These are phyloP conservation scores for Trachelipus rathkii DNA, from an alignment of 1,140 invertebrate genomes.

Conservation along the genomic window DNA sequence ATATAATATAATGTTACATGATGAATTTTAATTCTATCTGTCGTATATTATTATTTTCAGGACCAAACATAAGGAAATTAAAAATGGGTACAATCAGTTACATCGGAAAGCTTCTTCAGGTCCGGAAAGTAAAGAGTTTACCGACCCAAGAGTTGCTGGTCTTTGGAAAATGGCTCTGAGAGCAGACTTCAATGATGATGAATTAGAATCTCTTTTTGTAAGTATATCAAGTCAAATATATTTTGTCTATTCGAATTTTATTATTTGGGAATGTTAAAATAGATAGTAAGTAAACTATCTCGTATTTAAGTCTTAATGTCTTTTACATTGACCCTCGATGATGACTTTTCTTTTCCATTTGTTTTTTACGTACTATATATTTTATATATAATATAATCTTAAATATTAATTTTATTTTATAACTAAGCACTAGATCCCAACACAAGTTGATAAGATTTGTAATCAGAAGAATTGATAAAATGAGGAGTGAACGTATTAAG, in stretches of 20 bases:
- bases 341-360: no score
- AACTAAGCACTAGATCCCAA: no score
- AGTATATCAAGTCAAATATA: conserved; percentile 8
- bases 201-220: conserved; percentile 77
- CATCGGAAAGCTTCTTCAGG: conserved; percentile 67
- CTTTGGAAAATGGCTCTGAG: conserved; percentile 76
- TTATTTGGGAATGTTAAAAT: no score
- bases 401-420: no score
- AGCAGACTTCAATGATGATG: conserved; percentile 72
- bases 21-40: no score
- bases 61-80: conserved; percentile 70
- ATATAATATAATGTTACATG: no score
- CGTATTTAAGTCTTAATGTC: neutral
- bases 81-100: conserved; percentile 73
- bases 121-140: conserved; percentile 74
- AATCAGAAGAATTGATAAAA: no score
- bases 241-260: neutral
- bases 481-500: no score
- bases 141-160: conserved; percentile 80
- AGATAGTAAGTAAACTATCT: neutral
- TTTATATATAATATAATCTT: no score
- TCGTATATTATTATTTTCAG: conserved; percentile 50
- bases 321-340: no score
- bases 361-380: no score
- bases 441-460: no score